Percentiles rank a stretch among this genome's conserved stretches.
These are phyloP conservation scores for Acleris holmiana DNA, from an alignment of 2,888 invertebrate species.

Conservation along the genomic window DNA sequence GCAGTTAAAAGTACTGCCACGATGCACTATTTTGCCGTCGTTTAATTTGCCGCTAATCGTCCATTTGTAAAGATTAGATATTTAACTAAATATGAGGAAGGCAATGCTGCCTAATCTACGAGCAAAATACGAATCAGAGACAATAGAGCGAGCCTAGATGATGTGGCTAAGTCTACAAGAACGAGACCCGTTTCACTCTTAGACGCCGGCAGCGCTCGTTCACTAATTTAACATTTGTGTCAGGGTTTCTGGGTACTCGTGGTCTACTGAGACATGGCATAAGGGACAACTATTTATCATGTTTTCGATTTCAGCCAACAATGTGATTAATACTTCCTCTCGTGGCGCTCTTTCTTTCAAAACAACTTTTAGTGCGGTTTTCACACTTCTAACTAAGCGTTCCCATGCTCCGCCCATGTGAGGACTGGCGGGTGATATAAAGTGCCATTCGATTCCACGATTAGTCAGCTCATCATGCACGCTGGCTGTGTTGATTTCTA, in stretches of 20 bases:
- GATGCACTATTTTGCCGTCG: too few species aligned
- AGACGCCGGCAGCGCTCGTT: too few species aligned
- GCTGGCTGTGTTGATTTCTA: background rate
- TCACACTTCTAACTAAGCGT: background rate
- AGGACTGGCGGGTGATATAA: background rate
- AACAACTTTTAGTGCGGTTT: background rate
- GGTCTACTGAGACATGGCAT: conserved; percentile 40
- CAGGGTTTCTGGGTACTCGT: conserved; percentile 34
- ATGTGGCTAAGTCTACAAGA: too few species aligned
- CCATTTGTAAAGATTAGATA: too few species aligned
- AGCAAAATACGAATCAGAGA: too few species aligned
- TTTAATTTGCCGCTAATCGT: too few species aligned
- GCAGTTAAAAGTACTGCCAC: too few species aligned
- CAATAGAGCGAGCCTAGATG: too few species aligned
- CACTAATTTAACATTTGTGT: too few species aligned
- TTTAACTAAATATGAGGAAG: too few species aligned
- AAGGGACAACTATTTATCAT: background rate
- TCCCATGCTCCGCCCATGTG: conserved; percentile 2
- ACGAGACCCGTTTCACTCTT: too few species aligned
- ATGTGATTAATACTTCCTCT: background rate
- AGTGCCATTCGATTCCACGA: background rate
- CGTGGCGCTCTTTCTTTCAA: background rate
- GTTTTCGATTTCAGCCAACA: background rate
- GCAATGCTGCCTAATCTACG: too few species aligned
- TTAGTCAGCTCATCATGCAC: background rate